A percentile compares a stretch with the other conserved stretches of the same genome.
phyloP scores from a whole-genome alignment of 1,140 invertebrate genomes.

The Drosophila pandora region DNA sequence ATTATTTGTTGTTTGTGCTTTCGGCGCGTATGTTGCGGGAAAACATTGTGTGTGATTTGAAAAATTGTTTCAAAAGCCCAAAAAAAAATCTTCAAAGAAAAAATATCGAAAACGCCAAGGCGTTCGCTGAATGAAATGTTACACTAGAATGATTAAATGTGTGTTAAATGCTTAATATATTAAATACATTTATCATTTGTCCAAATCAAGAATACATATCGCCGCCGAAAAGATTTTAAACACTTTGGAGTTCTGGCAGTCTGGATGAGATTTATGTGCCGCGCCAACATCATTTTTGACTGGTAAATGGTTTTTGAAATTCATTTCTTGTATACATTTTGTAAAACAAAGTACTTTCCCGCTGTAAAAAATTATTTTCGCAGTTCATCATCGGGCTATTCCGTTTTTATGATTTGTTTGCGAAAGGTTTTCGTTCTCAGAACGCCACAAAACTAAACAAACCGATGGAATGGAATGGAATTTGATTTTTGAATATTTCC shows the following conservation, averaged over 20 bases:
- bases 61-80: slow-evolving; percentile 20
- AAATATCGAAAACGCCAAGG: slow-evolving; percentile 19
- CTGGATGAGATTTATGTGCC: slow-evolving; percentile 19
- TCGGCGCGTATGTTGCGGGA: slow-evolving; percentile 14
- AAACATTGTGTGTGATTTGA: slow-evolving; percentile 32
- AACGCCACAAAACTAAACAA: slow-evolving; percentile 1
- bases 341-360: slow-evolving; percentile 6
- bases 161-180: slow-evolving; percentile 20
- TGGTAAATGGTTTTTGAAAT: slow-evolving; percentile 39
- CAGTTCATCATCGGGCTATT: slow-evolving; percentile 9
- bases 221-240: background rate
- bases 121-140: slow-evolving; percentile 24
- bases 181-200: slow-evolving; percentile 28
- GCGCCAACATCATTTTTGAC: slow-evolving; percentile 32
- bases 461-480: background rate
- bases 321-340: slow-evolving; percentile 25
- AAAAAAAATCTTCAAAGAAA: slow-evolving; percentile 20
- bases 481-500: slow-evolving; percentile 42
- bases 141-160: slow-evolving; percentile 23
- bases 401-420: slow-evolving; percentile 36
- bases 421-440: background rate
- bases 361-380: slow-evolving; percentile 12
- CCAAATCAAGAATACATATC: slow-evolving; percentile 28
- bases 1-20: slow-evolving; percentile 22
- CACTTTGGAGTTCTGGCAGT: slow-evolving; percentile 13